phyloP scores from a whole-genome alignment of 2,797 vertebrate species.

The Muraenolepis orangiensis region DNA sequence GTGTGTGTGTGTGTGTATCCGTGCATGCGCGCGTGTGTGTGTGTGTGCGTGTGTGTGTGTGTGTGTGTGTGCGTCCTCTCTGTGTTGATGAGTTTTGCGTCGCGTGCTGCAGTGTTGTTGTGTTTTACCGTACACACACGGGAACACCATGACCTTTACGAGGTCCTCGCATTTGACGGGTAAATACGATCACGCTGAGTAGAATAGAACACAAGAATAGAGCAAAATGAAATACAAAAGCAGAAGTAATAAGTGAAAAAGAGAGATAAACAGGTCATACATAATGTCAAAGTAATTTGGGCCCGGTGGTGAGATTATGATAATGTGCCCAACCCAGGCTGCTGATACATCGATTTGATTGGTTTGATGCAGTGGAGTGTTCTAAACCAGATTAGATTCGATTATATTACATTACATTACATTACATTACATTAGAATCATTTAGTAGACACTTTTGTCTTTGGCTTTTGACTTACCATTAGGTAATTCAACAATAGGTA shows the following conservation, averaged over 20 bases:
- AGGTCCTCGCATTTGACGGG: neutral
- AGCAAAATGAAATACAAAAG: neutral
- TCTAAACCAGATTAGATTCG: too few relatives aligned
- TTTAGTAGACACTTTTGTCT: too few relatives aligned
- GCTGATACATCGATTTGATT: neutral
- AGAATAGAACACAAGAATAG: neutral
- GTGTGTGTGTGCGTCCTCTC: slow-evolving; percentile 28
- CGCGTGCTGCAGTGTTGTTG: slow-evolving; percentile 11
- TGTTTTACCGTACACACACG: neutral
- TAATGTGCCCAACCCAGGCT: neutral
- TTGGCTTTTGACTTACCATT: too few relatives aligned
- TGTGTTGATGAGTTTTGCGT: slow-evolving; percentile 29
- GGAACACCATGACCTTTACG: neutral
- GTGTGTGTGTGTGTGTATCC: slow-evolving; percentile 27
- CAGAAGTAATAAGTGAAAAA: neutral
- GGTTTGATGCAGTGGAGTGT: neutral
- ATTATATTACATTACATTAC: too few relatives aligned
- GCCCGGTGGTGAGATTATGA: neutral
- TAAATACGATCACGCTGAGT: neutral
- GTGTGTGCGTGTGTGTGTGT: slow-evolving; percentile 40
- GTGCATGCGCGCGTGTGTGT: too few relatives aligned
- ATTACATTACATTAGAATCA: too few relatives aligned
- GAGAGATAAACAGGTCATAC: neutral
- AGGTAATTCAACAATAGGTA: too few relatives aligned
- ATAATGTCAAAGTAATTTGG: neutral